These are phyloP conservation scores for Lordiphosa andalusiaca DNA, from an alignment of 2,888 invertebrate genomes.

Conservation along the genomic window DNA sequence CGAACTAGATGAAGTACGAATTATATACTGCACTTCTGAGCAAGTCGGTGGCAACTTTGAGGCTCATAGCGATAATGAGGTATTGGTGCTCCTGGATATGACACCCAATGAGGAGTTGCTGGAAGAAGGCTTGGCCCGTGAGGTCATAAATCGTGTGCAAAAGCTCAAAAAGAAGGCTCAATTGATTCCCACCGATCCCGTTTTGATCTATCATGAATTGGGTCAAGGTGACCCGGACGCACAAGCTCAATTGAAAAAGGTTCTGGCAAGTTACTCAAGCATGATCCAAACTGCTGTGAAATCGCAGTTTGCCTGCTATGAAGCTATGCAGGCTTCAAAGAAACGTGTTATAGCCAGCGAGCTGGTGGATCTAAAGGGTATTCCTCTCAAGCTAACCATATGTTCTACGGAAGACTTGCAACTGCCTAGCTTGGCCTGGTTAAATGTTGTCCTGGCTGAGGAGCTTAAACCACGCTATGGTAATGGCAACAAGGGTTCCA, in stretches of 20 bases:
- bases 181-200: constrained; percentile 94
- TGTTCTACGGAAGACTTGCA: constrained; percentile 80
- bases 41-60: constrained; percentile 86
- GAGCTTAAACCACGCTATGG: constrained; percentile 70
- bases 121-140: constrained; percentile 96
- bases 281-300: constrained; percentile 92
- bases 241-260: constrained; percentile 82
- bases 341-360: constrained; percentile 74
- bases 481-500: constrained; percentile 81
- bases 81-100: constrained; percentile 93
- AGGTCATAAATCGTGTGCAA: constrained; percentile 97
- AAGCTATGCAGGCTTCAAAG: constrained; percentile 40
- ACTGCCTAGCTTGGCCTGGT: constrained; percentile 65
- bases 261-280: constrained; percentile 86
- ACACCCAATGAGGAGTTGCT: constrained; percentile 93
- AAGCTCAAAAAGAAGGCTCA: constrained; percentile 97
- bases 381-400: constrained; percentile 86
- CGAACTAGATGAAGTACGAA: constrained; percentile 88
- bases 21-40: constrained; percentile 82
- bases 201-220: constrained; percentile 87
- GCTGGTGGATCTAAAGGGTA: constrained; percentile 84
- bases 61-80: constrained; percentile 93
- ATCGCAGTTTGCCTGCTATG: constrained; percentile 84
- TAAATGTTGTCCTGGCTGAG: constrained; percentile 63
- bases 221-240: constrained; percentile 45